Conservation (phyloP, 2,113 vertebrate species). For the Prunella himalayana region DNA sequence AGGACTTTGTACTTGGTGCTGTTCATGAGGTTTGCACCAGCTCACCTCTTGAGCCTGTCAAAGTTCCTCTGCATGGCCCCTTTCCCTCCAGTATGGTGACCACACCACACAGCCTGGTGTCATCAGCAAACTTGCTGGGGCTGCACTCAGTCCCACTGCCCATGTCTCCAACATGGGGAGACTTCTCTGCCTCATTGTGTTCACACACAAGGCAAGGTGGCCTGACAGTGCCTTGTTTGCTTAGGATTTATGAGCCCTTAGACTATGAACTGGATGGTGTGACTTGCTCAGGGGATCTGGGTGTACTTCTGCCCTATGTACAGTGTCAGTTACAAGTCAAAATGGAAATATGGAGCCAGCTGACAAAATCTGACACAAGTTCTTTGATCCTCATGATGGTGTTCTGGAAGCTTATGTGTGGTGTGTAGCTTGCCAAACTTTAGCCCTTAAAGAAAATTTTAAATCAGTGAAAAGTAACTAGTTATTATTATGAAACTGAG, state of each 20-base stretch:
- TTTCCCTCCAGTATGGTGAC: not conserved
- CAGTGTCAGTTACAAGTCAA: not conserved
- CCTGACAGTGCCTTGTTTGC: not conserved
- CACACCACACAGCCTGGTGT: not conserved
- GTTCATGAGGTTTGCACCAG: not conserved
- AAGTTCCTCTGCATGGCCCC: not conserved
- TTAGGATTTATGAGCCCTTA: not conserved
- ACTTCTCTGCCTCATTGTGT: not conserved
- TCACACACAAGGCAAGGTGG: not conserved
- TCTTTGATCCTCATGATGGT: not conserved
- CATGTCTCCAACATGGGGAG: not conserved
- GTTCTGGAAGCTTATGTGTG: not conserved
- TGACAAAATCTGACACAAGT: not conserved
- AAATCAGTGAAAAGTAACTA: not conserved
- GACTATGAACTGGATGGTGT: not conserved
- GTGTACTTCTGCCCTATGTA: not conserved
- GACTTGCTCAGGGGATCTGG: not conserved
- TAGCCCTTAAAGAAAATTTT: not conserved
- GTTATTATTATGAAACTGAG: not conserved
- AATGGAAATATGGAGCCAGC: not conserved
- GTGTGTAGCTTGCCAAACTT: not conserved
- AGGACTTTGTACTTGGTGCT: not conserved
- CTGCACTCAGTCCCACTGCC: not conserved
- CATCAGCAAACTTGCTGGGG: not conserved
- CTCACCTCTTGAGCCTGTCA: not conserved